Base-by-base conservation (phyloP, 2,888 invertebrate genomes). In the Aleiodes testaceus region DNA sequence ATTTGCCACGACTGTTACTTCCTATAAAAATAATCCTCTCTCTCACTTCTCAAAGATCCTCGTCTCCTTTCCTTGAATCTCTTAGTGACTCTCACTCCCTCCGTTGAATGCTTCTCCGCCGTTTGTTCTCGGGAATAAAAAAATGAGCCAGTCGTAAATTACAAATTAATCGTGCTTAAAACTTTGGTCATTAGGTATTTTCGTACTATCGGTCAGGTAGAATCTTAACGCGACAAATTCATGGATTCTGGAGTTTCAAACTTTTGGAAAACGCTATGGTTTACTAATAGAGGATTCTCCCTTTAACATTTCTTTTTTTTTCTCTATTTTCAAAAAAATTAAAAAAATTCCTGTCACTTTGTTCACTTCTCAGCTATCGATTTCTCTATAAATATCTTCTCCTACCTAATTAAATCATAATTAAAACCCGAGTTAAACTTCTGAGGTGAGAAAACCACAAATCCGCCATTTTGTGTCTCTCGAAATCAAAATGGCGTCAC, bases 1-100 rank as follows among this genome's bases (percentile, higher is more conserved):
- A 80, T 84, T 83, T 81, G 77, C 80, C 75, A 77, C 74, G 66
- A 55, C 66, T 72, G 66, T 74, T 75, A 75, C 78, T 78, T 77
- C 68, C 76, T 77, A 81, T 79, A 81, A 82, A 84, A 84, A 83
- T 83, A 84, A 82, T 81, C 77, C 80, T 78, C 78, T 22, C 77
- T 78, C 59, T 42, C 59, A 16, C 36, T 55, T 59, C 59, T 18
- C 18, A 42, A 36, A 26, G 59, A 59, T 59, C 18, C 36, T 59
- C 36, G 76, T 84, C 36, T 36, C 82, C 7, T 16, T 6, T 59
- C 18, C 79, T 77, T 77, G 69, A 72, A 47, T 55, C 61, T 59
- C 72, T 76, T 73, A 72, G 73, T 65, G 49, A 70, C 50, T 18
- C 44, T 52, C 61, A 11, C 64, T 47, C 26, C 42, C 72, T n/a